These are phyloP conservation scores for Chascanopsetta lugubris DNA, from an alignment of 2,113 vertebrate genomes.

Conservation along the genomic window DNA sequence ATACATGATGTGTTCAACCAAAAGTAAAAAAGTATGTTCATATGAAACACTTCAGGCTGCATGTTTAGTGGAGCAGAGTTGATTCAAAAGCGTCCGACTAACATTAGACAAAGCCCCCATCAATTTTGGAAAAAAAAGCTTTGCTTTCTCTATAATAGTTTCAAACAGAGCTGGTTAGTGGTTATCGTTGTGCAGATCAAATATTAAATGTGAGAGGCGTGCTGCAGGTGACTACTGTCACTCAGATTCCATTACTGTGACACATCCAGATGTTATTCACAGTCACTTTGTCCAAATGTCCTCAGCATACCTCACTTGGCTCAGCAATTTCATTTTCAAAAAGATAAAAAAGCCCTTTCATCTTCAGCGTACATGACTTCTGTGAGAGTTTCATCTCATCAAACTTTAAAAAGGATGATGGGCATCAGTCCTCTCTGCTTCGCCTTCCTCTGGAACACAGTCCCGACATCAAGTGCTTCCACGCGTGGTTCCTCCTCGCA, in stretches of 20 bases:
- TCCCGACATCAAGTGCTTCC: constrained; percentile 40
- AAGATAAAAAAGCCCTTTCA: constrained; percentile 33
- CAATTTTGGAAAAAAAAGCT: background rate
- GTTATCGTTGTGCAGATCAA: background rate
- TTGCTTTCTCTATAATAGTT: background rate
- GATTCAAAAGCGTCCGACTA: too few species aligned
- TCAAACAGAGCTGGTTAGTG: background rate
- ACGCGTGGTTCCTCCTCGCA: constrained; percentile 30
- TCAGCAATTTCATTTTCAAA: constrained; percentile 16
- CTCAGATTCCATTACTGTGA: constrained; percentile 5
- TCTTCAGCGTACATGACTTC: background rate
- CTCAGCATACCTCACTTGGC: background rate
- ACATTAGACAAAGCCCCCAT: background rate
- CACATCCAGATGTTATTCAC: constrained; percentile 1
- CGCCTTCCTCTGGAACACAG: constrained; percentile 14
- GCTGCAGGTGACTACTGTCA: background rate
- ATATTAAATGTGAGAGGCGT: background rate
- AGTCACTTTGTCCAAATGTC: constrained; percentile 24
- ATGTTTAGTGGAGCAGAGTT: too few species aligned
- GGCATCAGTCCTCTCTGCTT: constrained; percentile 41
- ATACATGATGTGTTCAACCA: too few species aligned
- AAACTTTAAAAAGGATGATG: constrained; percentile 45
- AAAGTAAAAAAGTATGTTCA: too few species aligned
- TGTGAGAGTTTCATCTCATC: constrained; percentile 40
- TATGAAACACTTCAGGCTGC: too few species aligned